Evolutionary conservation across 1,140 invertebrate species (phyloP).

Genomic region (Parasteatoda tepidariorum): DNA sequence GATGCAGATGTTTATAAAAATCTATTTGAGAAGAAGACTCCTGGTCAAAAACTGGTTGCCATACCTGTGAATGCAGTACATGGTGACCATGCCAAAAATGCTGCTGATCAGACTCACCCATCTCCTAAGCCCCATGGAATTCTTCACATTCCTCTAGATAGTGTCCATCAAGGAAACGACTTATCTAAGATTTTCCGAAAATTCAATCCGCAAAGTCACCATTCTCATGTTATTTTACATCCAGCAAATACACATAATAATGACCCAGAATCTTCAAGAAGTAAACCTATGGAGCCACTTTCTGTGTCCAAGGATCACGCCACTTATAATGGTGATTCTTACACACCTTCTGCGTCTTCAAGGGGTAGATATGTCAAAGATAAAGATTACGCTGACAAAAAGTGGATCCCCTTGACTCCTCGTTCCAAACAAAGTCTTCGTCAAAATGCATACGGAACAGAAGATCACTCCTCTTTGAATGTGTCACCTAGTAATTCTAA

Average conservation of each 20-base stretch:
- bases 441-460: background rate
- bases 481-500: background rate
- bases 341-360: background rate
- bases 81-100: background rate
- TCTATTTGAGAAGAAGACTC: slow-evolving; percentile 6
- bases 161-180: background rate
- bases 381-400: slow-evolving; percentile 7
- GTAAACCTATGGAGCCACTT: background rate
- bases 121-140: slow-evolving; percentile 14
- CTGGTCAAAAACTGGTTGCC: background rate
- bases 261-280: background rate
- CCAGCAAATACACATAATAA: background rate
- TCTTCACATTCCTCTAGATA: slow-evolving; percentile 20
- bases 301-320: background rate
- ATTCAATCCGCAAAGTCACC: background rate
- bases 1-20: slow-evolving; percentile 25
- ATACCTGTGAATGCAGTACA: slow-evolving; percentile 3
- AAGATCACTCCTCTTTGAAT: background rate
- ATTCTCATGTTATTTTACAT: background rate
- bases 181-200: background rate
- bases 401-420: slow-evolving; percentile 25
- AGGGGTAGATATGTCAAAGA: background rate
- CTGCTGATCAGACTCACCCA: background rate
- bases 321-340: background rate
- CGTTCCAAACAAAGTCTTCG: background rate